Base-by-base conservation (phyloP, 1,140 invertebrate species). In the Cryptotermes secundus region DNA sequence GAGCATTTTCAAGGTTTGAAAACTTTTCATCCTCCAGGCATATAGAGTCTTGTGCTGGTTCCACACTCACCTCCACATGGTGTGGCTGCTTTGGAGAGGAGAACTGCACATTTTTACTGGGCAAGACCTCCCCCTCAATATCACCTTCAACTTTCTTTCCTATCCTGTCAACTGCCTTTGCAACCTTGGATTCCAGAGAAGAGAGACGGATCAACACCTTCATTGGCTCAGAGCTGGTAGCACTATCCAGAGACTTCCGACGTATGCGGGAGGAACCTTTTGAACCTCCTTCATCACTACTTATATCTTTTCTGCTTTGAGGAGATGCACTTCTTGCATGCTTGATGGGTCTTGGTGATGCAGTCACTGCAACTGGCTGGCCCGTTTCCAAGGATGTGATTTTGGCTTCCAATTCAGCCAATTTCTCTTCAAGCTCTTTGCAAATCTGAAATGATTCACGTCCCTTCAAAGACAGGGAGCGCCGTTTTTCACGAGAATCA, bases 391-490 rank as follows among this genome's bases (percentile, higher is more conserved):
- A 89, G 42, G 92, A 90, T 83, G 91, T 91, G 9, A 96, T 94
- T 89, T 95, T 96, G 81, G 92, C 93, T 89, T 97, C 96, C 83
- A 97, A 88, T 87, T 97, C 95, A 16, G 92, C 91, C 26, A 97
- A 89, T 88, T 97, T 97, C 38, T 95, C 93, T 88, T 97, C 96
- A 26, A 97, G 92, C 89, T 97, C 95, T 89, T 95, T 95, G 10
- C 94, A 93, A 82, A 96, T 92, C 14, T 94, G 93, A 85, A 96
- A 93, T 26, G 95, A 95, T 88, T 97, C 96, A 45, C 91, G 91
- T 38, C 95, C 95, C 89, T 97, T 97, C 35, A 97, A 88, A 2
- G 95, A 96, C 36, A 96, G 91, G 42, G 96, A 96, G 82, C 96
- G 91, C 84, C 96, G 90, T 86, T 96, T 95, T 86, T 96, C 95